Conservation (phyloP, 2,113 vertebrate genomes). For the Smithornis capensis region DNA sequence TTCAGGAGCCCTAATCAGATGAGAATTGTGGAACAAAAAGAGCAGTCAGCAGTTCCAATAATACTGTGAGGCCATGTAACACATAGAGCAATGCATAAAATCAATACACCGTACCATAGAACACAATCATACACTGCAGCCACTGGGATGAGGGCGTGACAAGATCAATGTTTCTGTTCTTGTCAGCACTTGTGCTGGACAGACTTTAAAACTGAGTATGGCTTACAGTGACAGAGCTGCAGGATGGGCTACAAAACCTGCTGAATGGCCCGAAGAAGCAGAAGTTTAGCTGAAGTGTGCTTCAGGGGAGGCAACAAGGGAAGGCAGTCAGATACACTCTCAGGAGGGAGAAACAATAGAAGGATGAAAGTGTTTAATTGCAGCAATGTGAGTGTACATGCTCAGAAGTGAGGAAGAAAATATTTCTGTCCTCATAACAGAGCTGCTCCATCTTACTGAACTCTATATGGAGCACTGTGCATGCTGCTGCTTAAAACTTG, state of each 20-base stretch:
- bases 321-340: not conserved
- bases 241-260: not conserved
- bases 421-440: not conserved
- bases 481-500: not conserved
- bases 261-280: not conserved
- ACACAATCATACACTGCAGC: not conserved
- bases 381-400: not conserved
- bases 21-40: not conserved
- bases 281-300: not conserved
- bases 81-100: not conserved
- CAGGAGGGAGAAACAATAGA: not conserved
- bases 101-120: not conserved
- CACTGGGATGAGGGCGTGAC: not conserved
- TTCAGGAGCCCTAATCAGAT: not conserved
- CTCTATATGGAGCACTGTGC: accelerated
- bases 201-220: not conserved
- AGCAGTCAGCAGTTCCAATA: not conserved
- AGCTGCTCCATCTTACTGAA: not conserved
- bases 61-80: not conserved
- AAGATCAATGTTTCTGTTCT: slow-evolving; percentile 7
- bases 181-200: not conserved
- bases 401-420: not conserved
- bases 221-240: not conserved
- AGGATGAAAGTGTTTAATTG: not conserved
- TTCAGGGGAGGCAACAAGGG: not conserved